Evolutionary conservation across 2,888 invertebrate genomes (phyloP).

Genomic region (Eristalis intricaria): DNA sequence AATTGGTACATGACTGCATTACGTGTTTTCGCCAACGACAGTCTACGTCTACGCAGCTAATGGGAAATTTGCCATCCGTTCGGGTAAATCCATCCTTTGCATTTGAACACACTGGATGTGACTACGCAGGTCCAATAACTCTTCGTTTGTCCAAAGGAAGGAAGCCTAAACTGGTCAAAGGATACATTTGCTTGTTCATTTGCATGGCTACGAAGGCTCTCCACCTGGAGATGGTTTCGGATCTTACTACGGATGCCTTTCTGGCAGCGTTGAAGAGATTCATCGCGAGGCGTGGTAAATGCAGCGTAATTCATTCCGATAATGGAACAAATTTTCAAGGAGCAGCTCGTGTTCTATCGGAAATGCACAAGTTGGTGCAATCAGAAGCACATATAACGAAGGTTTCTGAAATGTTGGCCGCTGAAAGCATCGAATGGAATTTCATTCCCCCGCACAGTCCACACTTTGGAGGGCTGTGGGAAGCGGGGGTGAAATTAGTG

Average conservation of each 20-base stretch:
- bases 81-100: neutral
- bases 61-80: constrained; percentile 26
- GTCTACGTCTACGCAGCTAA: constrained; percentile 31
- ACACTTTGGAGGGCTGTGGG: neutral
- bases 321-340: constrained; percentile 29
- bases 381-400: constrained; percentile 2
- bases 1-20: constrained; percentile 29
- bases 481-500: constrained; percentile 12
- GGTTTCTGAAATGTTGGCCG: neutral
- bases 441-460: constrained; percentile 21
- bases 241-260: neutral
- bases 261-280: constrained; percentile 1
- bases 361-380: constrained; percentile 4
- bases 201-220: constrained; percentile 27
- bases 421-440: neutral
- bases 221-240: constrained; percentile 14
- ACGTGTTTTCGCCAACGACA: constrained; percentile 33
- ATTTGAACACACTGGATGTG: constrained; percentile 15
- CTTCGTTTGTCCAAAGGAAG: neutral
- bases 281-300: constrained; percentile 28
- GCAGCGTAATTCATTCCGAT: constrained; percentile 22
- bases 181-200: constrained; percentile 17
- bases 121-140: neutral
- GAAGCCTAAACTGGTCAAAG: constrained; percentile 26
- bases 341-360: constrained; percentile 24